Percentiles rank a stretch among this genome's conserved stretches.
phyloP scores from a whole-genome alignment of 2,113 vertebrate species.

The Osmerus eperlanus region DNA sequence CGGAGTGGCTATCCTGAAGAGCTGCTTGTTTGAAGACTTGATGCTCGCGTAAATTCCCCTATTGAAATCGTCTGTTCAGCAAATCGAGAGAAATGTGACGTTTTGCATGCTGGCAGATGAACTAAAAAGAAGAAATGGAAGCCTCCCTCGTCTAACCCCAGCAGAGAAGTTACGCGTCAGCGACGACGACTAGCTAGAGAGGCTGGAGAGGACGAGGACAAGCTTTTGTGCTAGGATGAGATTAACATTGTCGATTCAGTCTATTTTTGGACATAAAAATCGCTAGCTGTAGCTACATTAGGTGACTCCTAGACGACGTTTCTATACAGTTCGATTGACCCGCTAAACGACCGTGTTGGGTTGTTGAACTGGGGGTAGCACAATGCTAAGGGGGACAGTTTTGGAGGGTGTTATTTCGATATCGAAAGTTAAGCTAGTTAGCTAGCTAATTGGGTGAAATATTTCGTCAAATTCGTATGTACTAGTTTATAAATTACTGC shows the following conservation, averaged over 20 bases:
- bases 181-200: slow-evolving; percentile 22
- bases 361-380: slow-evolving; percentile 1
- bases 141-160: slow-evolving; percentile 42
- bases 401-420: neutral
- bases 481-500: neutral
- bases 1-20: neutral
- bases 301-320: slow-evolving; percentile 2
- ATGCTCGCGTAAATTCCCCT: neutral
- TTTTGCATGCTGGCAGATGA: slow-evolving; percentile 48
- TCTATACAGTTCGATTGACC: neutral
- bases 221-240: slow-evolving; percentile 58
- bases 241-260: slow-evolving; percentile 54
- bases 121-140: slow-evolving; percentile 50
- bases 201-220: slow-evolving; percentile 39
- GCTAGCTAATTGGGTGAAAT: neutral
- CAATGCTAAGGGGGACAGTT: slow-evolving; percentile 30
- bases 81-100: slow-evolving; percentile 52
- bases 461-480: too few relatives aligned
- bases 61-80: slow-evolving; percentile 31
- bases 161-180: slow-evolving; percentile 55
- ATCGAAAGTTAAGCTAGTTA: neutral
- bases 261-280: slow-evolving; percentile 67
- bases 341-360: neutral
- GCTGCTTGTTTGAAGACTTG: slow-evolving; percentile 13
- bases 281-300: slow-evolving; percentile 28